These are phyloP conservation scores for Andrena cerasifolii DNA, from an alignment of 1,140 invertebrate genomes.

Conservation along the genomic window DNA sequence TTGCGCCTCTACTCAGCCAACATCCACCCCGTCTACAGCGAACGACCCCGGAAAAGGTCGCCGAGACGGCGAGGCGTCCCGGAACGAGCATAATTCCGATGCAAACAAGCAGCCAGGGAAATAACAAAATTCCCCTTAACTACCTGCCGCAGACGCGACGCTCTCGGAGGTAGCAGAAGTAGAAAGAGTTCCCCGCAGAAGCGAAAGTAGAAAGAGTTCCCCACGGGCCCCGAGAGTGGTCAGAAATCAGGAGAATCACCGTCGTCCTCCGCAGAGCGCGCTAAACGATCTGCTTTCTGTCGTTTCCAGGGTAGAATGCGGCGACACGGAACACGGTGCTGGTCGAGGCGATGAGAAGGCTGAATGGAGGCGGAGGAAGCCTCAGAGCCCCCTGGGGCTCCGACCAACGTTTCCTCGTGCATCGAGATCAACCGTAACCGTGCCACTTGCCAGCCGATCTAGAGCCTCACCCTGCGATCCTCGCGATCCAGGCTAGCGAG, in stretches of 20 bases:
- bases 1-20: no score
- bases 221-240: not conserved
- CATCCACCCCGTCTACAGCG: no score
- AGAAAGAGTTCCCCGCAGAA: not conserved
- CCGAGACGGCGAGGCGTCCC: not conserved
- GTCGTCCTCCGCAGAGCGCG: not conserved
- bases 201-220: not conserved
- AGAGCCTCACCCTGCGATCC: not conserved
- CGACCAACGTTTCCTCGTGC: conserved; percentile 68
- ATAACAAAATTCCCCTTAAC: conserved; percentile 8
- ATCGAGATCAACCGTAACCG: conserved; percentile 46
- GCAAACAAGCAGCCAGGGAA: not conserved
- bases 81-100: conserved; percentile 1
- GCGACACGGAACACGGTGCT: conserved; percentile 65
- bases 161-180: not conserved
- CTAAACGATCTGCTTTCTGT: not conserved
- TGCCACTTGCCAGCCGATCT: conserved; percentile 42
- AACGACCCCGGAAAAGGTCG: not conserved
- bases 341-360: conserved; percentile 76
- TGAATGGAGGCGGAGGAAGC: conserved; percentile 81
- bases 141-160: not conserved
- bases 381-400: conserved; percentile 80
- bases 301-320: conserved; percentile 74
- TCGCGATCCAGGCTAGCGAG: not conserved
- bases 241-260: not conserved